Conservation (phyloP, 2,888 invertebrate genomes). For the Pterostichus niger region DNA sequence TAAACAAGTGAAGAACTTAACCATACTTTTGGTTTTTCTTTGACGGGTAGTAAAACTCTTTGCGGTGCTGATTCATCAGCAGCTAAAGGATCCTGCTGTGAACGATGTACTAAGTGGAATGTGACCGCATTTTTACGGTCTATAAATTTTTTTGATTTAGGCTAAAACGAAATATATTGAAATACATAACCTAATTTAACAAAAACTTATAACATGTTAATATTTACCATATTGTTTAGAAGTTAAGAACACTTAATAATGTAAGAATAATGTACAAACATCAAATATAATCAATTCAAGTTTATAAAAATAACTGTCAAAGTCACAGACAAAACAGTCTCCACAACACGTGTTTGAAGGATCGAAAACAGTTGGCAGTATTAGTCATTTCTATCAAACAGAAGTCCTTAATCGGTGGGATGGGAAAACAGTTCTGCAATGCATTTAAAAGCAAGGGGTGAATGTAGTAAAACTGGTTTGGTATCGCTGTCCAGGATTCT, state of each 20-base stretch:
- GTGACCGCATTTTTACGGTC: constrained; percentile 94
- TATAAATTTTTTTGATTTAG: constrained; percentile 90
- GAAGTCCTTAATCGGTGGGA: neutral
- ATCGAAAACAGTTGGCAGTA: constrained; percentile 11
- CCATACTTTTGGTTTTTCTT: constrained; percentile 75
- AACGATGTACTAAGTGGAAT: constrained; percentile 95
- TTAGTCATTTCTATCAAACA: neutral
- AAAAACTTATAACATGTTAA: neutral
- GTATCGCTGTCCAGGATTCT: neutral
- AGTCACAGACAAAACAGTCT: constrained; percentile 6
- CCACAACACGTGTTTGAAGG: constrained; percentile 20
- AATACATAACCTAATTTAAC: constrained; percentile 23
- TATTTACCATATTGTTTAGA: constrained; percentile 35
- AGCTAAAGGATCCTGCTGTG: constrained; percentile 94
- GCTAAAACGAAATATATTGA: constrained; percentile 75
- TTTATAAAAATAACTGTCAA: constrained; percentile 23
- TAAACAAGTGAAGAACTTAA: neutral
- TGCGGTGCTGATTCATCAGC: constrained; percentile 95
- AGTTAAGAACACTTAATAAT: neutral
- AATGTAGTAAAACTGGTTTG: neutral
- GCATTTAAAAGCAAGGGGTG: neutral
- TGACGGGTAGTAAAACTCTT: constrained; percentile 86
- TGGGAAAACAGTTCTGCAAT: neutral
- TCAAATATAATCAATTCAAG: neutral
- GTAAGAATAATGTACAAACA: neutral